phyloP scores from a whole-genome alignment of 2,888 invertebrate species.

The Antheraea yamamai region DNA sequence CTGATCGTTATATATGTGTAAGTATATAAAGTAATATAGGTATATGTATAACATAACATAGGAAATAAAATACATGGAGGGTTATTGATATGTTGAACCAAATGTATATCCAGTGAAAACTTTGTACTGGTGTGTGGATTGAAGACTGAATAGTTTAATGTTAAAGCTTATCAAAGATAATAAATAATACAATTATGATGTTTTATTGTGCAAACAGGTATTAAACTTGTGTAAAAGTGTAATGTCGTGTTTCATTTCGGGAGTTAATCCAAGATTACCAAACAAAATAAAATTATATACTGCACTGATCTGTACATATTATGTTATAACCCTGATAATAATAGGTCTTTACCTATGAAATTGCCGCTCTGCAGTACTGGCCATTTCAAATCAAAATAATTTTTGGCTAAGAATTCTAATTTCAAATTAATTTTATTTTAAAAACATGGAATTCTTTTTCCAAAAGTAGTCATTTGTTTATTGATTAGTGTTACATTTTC shows the following conservation, averaged over 20 bases:
- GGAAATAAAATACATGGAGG: neutral
- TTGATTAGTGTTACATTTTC: too few species aligned
- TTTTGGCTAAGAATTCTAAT: too few species aligned
- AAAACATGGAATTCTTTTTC: too few species aligned
- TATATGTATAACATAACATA: neutral
- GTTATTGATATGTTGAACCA: neutral
- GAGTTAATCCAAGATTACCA: neutral
- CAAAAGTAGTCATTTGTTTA: too few species aligned
- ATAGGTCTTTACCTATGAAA: too few species aligned
- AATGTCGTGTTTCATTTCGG: conserved; percentile 4
- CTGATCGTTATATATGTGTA: neutral
- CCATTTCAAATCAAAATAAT: too few species aligned
- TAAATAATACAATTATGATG: neutral
- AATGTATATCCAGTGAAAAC: conserved; percentile 8
- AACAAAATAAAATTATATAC: neutral
- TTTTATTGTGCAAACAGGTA: neutral
- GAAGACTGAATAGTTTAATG: conserved; percentile 22
- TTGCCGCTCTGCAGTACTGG: too few species aligned
- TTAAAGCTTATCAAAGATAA: conserved; percentile 12
- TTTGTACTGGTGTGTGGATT: conserved; percentile 11
- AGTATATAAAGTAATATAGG: neutral
- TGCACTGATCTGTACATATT: too few species aligned
- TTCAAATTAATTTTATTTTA: too few species aligned
- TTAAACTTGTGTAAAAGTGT: neutral
- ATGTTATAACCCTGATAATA: too few species aligned